phyloP scores from a whole-genome alignment of 2,113 vertebrate species.

The Ramphastos sulfuratus region DNA sequence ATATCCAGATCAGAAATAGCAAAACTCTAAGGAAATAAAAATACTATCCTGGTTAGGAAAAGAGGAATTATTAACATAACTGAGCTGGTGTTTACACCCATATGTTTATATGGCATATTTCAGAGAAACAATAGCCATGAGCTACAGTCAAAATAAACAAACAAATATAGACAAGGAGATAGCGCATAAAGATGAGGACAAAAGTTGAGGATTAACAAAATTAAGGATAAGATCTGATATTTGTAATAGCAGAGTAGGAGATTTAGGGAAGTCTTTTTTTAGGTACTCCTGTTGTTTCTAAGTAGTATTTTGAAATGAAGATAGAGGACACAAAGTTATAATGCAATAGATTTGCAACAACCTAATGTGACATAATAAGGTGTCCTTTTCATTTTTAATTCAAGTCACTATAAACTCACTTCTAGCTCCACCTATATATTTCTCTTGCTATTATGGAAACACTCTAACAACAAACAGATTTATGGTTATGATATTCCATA shows the following conservation, averaged over 20 bases:
- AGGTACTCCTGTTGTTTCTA: background rate
- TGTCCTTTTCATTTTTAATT: too few relatives aligned
- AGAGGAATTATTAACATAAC: background rate
- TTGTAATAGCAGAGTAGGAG: background rate
- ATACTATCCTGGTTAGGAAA: background rate
- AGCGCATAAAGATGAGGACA: fast-evolving
- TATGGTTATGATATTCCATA: too few relatives aligned
- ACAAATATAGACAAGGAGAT: background rate
- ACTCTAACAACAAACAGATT: too few relatives aligned
- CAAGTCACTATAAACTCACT: too few relatives aligned
- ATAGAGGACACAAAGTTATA: too few relatives aligned
- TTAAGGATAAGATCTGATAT: background rate
- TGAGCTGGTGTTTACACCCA: background rate
- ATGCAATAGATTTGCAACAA: too few relatives aligned
- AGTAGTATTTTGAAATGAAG: too few relatives aligned
- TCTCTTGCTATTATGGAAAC: too few relatives aligned
- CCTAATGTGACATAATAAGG: too few relatives aligned
- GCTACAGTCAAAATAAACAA: background rate
- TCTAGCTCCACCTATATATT: too few relatives aligned
- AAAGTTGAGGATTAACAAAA: background rate
- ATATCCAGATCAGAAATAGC: background rate
- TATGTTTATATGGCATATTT: background rate
- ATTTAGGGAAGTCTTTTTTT: background rate
- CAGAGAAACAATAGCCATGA: background rate
- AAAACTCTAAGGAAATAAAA: background rate